Base-by-base conservation (phyloP, 2,113 vertebrate genomes). In the Leucosticte australis region DNA sequence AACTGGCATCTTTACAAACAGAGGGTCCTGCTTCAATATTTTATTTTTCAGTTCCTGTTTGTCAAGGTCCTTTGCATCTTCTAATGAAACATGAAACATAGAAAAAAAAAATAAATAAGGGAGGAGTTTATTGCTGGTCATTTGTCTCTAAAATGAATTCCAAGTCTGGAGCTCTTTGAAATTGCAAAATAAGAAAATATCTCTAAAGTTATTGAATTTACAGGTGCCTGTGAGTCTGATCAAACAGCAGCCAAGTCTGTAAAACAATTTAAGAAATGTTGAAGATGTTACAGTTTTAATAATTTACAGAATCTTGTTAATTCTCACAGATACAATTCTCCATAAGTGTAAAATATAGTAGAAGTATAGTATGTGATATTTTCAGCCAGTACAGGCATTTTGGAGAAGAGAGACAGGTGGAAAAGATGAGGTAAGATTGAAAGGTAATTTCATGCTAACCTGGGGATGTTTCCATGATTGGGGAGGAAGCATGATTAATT, bases 401-500 rank as follows among this genome's bases (percentile, higher is more conserved):
- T 74, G 28, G 9, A 35, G 55, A 35, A 69, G 37, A 63, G 13
- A 35, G 44, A 78, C 37, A 83, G 30, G 41, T 91, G 41, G 47
- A 76, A 90, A 89, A 93, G 69, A 86, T 24, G 26, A 80, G 22
- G 14, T 19, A 27, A 93, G 91, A 2, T 19, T 46, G n/a, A 83
- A 76, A 81, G 50, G 33, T 80, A 82, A 46, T 86, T 91, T 83
- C 22, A 21, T 83, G 62, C 12, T 80, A 87, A 87, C 41, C 57
- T 0, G 1, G 11, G 42, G 37, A 78, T 75, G 15, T 84, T 94
- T 90, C 53, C 30, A 23, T 80, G 64, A 83, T 3, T 79, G 63
- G 28, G 26, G 55, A 87, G 70, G 31, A 94, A 88, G 47, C 30
- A n/a, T 74, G 89, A 92, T 90, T 88, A 83, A 93, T 92, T 94